Evolutionary conservation across 2,113 vertebrate genomes (phyloP).

Genomic region (Nothobranchius furzeri): DNA sequence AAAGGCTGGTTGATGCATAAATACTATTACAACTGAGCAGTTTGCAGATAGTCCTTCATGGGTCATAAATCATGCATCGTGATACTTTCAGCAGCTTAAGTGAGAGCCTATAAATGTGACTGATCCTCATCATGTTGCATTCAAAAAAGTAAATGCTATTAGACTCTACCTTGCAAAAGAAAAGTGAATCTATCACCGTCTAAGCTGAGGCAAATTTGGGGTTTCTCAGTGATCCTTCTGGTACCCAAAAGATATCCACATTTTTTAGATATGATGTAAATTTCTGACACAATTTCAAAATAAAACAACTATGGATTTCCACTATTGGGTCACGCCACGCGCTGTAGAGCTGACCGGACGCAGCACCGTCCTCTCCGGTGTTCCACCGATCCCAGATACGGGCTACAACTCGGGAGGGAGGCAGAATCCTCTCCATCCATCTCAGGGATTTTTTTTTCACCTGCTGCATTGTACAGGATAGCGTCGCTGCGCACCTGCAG

Average conservation of each 20-base stretch:
- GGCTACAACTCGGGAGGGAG: constrained; percentile 14
- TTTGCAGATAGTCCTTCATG: not conserved
- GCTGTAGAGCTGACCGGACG: constrained; percentile 4
- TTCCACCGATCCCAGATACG: constrained; percentile 15
- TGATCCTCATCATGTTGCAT: not conserved
- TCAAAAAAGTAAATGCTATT: not conserved
- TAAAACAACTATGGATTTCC: not conserved
- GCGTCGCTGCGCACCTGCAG: constrained; percentile 42
- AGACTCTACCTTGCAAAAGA: not conserved
- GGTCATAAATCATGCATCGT: constrained; percentile 1
- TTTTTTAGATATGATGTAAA: not conserved
- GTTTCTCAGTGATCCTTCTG: not conserved
- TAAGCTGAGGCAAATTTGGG: not conserved
- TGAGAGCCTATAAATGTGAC: not conserved
- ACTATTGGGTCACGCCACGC: not conserved
- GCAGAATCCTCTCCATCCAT: constrained; percentile 30
- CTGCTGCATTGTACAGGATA: constrained; percentile 61
- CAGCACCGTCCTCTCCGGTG: constrained; percentile 8
- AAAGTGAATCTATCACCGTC: not conserved
- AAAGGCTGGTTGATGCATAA: not conserved
- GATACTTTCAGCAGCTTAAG: not conserved
- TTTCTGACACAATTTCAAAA: not conserved
- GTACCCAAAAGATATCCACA: not conserved
- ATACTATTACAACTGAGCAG: not conserved
- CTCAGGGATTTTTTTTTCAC: constrained; percentile 50